Evolutionary conservation across 2,797 vertebrate genomes (phyloP).

Genomic region (Karalla daura): DNA sequence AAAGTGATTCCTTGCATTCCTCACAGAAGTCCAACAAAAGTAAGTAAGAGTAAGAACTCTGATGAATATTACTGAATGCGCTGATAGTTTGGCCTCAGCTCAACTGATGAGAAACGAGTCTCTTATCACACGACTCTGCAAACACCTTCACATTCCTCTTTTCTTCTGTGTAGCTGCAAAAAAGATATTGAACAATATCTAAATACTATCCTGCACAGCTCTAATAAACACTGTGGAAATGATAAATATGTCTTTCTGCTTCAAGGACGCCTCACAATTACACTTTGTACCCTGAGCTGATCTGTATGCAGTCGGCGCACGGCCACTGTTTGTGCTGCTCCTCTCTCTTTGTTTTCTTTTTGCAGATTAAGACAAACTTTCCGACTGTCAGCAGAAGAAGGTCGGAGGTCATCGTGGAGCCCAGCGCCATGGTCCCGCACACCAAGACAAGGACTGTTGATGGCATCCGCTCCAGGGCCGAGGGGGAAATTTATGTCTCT

Average conservation of each 20-base stretch:
- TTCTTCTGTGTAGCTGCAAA: constrained; percentile 9
- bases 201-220: constrained; percentile 9
- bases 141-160: constrained; percentile 5
- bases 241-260: constrained; percentile 58
- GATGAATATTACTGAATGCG: constrained; percentile 16
- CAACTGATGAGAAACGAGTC: constrained; percentile 23
- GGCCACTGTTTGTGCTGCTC: neutral
- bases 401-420: constrained; percentile 24
- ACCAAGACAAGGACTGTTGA: neutral
- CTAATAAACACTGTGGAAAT: constrained; percentile 45
- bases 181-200: constrained; percentile 26
- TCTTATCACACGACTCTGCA: constrained; percentile 4
- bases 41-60: neutral
- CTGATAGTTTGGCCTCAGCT: neutral
- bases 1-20: neutral
- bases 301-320: constrained; percentile 35
- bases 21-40: neutral
- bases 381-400: constrained; percentile 6
- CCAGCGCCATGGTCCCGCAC: neutral
- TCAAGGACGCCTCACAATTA: constrained; percentile 57
- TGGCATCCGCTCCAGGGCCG: neutral
- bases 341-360: constrained; percentile 30
- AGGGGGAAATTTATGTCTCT: neutral
- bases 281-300: constrained; percentile 19
- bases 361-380: constrained; percentile 39